A percentile compares a stretch with the other conserved stretches of the same genome.
Conservation (phyloP, 2,113 vertebrate species). For the Genyomyrus donnyi region DNA sequence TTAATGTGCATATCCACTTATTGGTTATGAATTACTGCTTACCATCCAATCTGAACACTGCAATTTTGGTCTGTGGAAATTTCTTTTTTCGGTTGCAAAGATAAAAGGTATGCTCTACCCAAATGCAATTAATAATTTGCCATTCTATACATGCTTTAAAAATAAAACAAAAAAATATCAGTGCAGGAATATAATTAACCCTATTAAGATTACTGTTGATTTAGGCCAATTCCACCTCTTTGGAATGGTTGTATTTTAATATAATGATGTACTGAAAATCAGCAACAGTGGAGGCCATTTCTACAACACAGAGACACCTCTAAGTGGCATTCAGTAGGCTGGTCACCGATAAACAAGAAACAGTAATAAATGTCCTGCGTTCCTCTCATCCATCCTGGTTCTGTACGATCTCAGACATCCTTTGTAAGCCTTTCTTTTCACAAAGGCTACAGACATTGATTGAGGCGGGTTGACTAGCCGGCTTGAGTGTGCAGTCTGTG, state of each 20-base stretch:
- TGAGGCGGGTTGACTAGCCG: not conserved
- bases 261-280: not conserved
- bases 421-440: not conserved
- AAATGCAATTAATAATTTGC: not conserved
- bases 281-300: not conserved
- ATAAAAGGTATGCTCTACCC: not conserved
- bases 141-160: not conserved
- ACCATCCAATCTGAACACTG: not conserved
- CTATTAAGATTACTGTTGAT: not conserved
- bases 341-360: not conserved
- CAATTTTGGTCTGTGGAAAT: not conserved
- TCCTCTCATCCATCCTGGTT: not conserved
- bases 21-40: conserved; percentile 11
- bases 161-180: not conserved
- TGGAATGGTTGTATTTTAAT: not conserved
- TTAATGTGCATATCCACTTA: not conserved
- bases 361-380: not conserved
- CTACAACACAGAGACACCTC: not conserved
- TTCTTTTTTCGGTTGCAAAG: not conserved
- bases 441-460: not conserved
- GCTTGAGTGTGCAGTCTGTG: not conserved
- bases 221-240: not conserved
- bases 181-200: not conserved
- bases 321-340: not conserved
- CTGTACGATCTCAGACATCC: not conserved